Base-by-base conservation (phyloP, 2,888 invertebrate species). In the Adelognathus sp. region DNA sequence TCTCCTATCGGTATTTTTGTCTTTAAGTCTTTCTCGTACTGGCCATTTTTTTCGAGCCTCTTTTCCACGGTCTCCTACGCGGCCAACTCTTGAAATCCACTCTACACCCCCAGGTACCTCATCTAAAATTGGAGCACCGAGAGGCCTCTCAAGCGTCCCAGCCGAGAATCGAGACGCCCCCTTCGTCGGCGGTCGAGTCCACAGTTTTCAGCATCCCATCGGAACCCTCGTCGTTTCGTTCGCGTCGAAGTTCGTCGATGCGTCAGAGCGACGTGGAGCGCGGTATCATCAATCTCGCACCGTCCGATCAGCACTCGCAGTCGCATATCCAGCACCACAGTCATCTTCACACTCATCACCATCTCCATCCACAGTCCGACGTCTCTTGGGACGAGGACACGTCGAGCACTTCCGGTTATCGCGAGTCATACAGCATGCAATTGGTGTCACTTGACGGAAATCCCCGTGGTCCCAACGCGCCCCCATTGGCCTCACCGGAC, bases 351-450 rank as follows among this genome's bases (percentile, higher is more conserved):
- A 77, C 82, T 11, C 86, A 86, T 29, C 86, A 86, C 9, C 88
- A 85, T 77, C 86, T 85, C 56, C 88, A 87, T 81, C 90, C 86
- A 9, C 91, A 87, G 82, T 93, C 95, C 0, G 96, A 96, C 91
- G 94, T 96, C 2, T 96, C 96, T 0, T 96, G 96, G 94, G 96
- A 96, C 90, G 96, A 96, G 88, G 95, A 96, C 89, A 90, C 91
- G 0, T 97, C 97, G 0, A 97, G 97, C 84, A 97, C 97, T 16
- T 97, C 97, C 0, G 97, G 97, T 79, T 97, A 97, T 91, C 93
- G 94, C 29, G 95, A 95, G 86, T 96, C 96, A 90, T 94, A 93
- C 90, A 94, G 93, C 70, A 93, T 95, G 82, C 94, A 95, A 81
- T 92, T 93, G 81, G 93, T 94, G 36, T 93, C 94, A 84, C 88